These are phyloP conservation scores for Metalampra italica DNA, from an alignment of 2,888 invertebrate species.

Conservation along the genomic window DNA sequence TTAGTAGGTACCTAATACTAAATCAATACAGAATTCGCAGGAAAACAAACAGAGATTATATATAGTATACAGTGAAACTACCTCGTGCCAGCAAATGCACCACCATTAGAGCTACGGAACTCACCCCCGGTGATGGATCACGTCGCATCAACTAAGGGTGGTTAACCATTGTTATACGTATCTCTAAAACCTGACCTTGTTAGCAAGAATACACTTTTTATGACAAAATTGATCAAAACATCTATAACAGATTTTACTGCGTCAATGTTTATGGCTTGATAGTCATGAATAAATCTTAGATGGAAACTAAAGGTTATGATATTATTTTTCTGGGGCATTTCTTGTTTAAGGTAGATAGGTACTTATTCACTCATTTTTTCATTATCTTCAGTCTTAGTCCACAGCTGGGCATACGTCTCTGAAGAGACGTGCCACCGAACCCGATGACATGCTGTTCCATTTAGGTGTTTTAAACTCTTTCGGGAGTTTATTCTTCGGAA, in stretches of 20 bases:
- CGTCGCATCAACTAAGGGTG: slow-evolving; percentile 8
- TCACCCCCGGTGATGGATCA: slow-evolving; percentile 6
- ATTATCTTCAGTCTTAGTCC: too few species aligned
- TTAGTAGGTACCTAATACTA: neutral
- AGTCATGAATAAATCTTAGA: neutral
- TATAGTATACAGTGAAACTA: neutral
- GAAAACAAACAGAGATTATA: slow-evolving; percentile 1
- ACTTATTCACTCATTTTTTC: too few species aligned
- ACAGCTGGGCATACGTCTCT: too few species aligned
- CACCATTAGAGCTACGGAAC: slow-evolving; percentile 10
- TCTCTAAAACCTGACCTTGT: neutral
- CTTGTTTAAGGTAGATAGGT: too few species aligned
- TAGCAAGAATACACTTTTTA: neutral
- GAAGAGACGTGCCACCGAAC: too few species aligned
- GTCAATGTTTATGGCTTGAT: neutral
- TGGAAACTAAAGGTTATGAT: neutral
- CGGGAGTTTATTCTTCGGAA: too few species aligned
- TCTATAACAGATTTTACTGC: neutral
- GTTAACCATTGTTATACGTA: slow-evolving; percentile 4
- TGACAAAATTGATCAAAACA: neutral
- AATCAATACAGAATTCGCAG: slow-evolving; percentile 1
- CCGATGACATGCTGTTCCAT: too few species aligned
- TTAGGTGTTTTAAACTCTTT: too few species aligned
- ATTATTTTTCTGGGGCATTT: neutral
- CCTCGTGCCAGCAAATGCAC: slow-evolving; percentile 7